Base-by-base conservation (phyloP, 2,113 vertebrate species). In the Bucco capensis region DNA sequence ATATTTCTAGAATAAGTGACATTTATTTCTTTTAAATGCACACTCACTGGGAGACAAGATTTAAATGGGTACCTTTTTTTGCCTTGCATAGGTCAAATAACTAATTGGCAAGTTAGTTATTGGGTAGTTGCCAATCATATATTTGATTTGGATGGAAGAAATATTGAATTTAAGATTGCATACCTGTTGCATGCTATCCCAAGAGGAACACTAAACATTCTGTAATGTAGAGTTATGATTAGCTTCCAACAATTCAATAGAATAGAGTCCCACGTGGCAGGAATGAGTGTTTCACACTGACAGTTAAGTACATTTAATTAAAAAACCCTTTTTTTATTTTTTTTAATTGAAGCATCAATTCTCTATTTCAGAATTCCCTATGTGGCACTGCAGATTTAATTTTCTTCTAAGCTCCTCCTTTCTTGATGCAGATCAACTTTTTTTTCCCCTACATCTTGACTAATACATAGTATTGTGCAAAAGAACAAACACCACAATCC, bases 11-110 rank as follows among this genome's bases (percentile, higher is more conserved):
- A 73, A 67, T 70, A 95, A 93, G 85, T 95, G 89, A 91, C 93
- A 85, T 93, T 91, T 93, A 94, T 95, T 92, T 91, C 94, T 92
- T 93, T 95, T 94, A 93, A 92, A 96, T 89, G 83, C 69, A 93
- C 82, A 88, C 71, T 71, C 88, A 58, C 56, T 64, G 42, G 47
- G 70, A 94, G 82, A 95, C 67, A 80, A 23, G 56, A 91, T 94
- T 70, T 76, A 85, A 70, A 44, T 19, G 60, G 82, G 28, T 56
- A 94, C 53, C 71, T 50, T 89, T 60, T 74, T 66, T 70, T 1
- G 23, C 80, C 67, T 91, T 77, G 38, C 74, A 83, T 50, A 89
- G 85, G 72, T 91, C 89, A 95, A 90, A 76, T 35, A 83, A 74
- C 64, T 85, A 92, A 94, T 72, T 91, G 94, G 62, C 74, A 79